phyloP scores from a whole-genome alignment of 2,113 vertebrate species.

The Hemiscyllium ocellatum region DNA sequence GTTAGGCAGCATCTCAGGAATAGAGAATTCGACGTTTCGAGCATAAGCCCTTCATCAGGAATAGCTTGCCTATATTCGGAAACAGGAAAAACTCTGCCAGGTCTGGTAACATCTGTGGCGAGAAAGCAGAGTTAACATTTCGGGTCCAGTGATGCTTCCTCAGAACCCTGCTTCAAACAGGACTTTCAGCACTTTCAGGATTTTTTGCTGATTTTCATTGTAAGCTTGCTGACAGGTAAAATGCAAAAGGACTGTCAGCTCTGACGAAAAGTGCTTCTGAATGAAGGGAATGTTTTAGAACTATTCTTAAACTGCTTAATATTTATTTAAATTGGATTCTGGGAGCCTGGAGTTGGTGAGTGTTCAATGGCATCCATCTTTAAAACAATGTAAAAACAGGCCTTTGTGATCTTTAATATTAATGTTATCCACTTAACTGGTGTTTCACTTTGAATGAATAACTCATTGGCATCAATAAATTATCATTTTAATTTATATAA shows the following conservation, averaged over 20 bases:
- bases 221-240: not conserved
- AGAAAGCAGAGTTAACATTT: no score
- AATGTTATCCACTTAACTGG: not conserved
- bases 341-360: not conserved
- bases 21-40: no score
- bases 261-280: not conserved
- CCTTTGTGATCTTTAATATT: not conserved
- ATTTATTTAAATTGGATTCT: not conserved
- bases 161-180: no score
- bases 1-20: no score
- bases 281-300: not conserved
- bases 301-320: not conserved
- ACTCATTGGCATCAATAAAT: not conserved
- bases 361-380: not conserved
- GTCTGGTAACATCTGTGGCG: no score
- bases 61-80: not conserved
- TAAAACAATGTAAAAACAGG: not conserved
- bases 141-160: no score
- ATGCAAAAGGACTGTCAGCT: not conserved
- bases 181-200: no score
- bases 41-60: no score
- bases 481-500: not conserved
- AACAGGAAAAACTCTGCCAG: no score
- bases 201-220: not conserved
- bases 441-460: not conserved